Evolutionary conservation across 1,140 invertebrate species (phyloP).

Genomic region (Asbolus verrucosus): DNA sequence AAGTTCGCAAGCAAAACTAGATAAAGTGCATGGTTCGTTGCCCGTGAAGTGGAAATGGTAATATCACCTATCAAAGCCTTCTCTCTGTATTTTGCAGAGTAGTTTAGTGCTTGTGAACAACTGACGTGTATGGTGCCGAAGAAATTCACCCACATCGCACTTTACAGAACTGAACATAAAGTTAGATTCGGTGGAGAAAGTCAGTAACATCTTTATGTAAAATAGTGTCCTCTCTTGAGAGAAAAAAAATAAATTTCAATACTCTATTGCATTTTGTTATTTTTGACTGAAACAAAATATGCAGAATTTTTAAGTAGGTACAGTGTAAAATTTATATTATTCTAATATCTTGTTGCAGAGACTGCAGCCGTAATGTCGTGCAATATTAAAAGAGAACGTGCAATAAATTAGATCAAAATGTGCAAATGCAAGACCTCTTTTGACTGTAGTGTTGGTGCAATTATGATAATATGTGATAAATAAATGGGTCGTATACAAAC

Average conservation of each 20-base stretch:
- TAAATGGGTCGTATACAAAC: slow-evolving; percentile 24
- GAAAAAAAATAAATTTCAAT: too few species aligned
- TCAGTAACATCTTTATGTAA: too few species aligned
- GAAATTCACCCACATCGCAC: slow-evolving; percentile 11
- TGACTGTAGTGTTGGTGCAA: slow-evolving; percentile 7
- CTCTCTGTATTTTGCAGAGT: slow-evolving; percentile 44
- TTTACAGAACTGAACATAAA: too few species aligned
- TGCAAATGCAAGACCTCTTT: not conserved
- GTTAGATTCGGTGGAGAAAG: too few species aligned
- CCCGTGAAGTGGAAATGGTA: slow-evolving; percentile 45
- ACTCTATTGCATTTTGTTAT: too few species aligned
- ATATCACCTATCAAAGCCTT: slow-evolving; percentile 43
- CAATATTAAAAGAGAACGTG: not conserved
- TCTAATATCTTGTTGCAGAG: too few species aligned
- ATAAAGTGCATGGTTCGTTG: slow-evolving; percentile 45
- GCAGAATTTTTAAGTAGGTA: not conserved
- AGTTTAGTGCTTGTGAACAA: slow-evolving; percentile 34
- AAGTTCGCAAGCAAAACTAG: slow-evolving; percentile 35
- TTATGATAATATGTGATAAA: not conserved
- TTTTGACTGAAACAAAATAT: too few species aligned
- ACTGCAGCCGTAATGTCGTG: not conserved
- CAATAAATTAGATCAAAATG: not conserved
- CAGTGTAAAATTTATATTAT: too few species aligned
- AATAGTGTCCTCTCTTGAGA: too few species aligned
- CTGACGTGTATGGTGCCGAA: slow-evolving; percentile 16